Evolutionary conservation across 2,888 invertebrate species (phyloP).

Genomic region (Cremastinae sp.): DNA sequence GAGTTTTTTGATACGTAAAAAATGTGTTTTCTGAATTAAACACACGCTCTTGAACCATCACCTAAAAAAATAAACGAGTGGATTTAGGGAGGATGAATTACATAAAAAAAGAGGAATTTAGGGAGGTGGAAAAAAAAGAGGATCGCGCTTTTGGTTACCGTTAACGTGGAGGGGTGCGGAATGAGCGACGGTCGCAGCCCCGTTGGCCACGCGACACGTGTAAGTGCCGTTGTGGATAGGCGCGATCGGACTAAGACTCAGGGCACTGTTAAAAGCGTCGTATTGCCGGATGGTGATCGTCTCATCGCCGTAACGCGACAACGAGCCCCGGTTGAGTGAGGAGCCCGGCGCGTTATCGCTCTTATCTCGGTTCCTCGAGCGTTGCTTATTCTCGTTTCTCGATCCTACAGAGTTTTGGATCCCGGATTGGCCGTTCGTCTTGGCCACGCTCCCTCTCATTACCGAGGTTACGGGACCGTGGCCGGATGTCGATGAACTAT

Average conservation of each 20-base stretch:
- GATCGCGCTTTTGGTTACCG: conserved; percentile 79
- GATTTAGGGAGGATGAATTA: no score
- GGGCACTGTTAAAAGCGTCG: conserved; percentile 83
- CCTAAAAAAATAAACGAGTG: no score
- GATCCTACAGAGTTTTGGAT: conserved; percentile 26
- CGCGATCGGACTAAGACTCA: conserved; percentile 83
- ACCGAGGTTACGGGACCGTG: conserved; percentile 34
- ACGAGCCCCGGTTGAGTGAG: conserved; percentile 50
- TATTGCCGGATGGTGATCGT: conserved; percentile 83
- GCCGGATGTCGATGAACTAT: conserved; percentile 55
- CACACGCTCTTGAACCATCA: no score
- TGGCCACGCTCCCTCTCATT: conserved; percentile 35
- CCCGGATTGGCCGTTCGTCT: conserved; percentile 33
- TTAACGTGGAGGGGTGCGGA: conserved; percentile 83
- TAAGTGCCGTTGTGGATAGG: conserved; percentile 83
- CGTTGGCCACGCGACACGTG: conserved; percentile 83
- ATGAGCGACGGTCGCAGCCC: conserved; percentile 83
- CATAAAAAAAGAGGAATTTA: no score
- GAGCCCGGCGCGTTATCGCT: conserved; percentile 17
- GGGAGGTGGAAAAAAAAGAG: conserved; percentile 24
- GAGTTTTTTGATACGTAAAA: no score
- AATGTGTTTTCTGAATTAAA: no score
- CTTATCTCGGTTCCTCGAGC: conserved; percentile 54
- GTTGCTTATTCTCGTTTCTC: conserved; percentile 57
- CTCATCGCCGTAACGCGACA: conserved; percentile 65